Base-by-base conservation (phyloP, 2,888 invertebrate genomes). In the Eupithecia insigniata region DNA sequence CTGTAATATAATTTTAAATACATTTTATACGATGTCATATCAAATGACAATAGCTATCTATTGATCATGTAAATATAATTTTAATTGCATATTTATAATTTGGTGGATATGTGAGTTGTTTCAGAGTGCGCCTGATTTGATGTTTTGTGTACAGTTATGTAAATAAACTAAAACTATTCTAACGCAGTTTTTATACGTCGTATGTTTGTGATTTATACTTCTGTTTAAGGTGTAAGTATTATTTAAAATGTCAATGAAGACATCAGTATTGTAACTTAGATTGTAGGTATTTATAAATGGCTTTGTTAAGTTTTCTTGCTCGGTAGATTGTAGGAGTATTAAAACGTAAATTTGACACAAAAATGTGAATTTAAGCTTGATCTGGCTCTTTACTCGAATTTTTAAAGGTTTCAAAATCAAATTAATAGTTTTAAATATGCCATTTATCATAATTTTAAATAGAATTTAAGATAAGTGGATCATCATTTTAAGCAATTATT, bases 231-330 rank as follows among this genome's bases (percentile, higher is more conserved):
- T 92, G 90, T 90, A 91, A 84, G 88, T 79, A 78, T 80, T 79
- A 78, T 88, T 88, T 87, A 86, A 84, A 83, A 84, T 85, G 81
- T 85, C 82, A 81, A 82, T 84, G 82, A 85, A 83, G 83, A 83
- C 86, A 85, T 87, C 92, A 91, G 91, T 92, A 92, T 92, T 91
- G 86, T 89, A 85, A 83, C 69, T 85, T 90, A 89, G 87, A 79
- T 66, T 73, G 78, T 89, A 91, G 85, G 80, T 87, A 88, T 88
- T 88, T 88, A 89, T 90, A 89, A 82, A 83, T 73, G 60, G 76
- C 78, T 74, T 69, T 60, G 67, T 66, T 70, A 66, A 72, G 69
- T 69, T 75, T 72, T 67, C 77, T 79, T 69, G 71, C 76, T 73
- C 73, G 73, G 74, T 76, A 74, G 62, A 46, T 51, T 61, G 51